A percentile compares a stretch with the other conserved stretches of the same genome.
Conservation (phyloP, 2,113 vertebrate species). For the Romanogobio albipinnatus region DNA sequence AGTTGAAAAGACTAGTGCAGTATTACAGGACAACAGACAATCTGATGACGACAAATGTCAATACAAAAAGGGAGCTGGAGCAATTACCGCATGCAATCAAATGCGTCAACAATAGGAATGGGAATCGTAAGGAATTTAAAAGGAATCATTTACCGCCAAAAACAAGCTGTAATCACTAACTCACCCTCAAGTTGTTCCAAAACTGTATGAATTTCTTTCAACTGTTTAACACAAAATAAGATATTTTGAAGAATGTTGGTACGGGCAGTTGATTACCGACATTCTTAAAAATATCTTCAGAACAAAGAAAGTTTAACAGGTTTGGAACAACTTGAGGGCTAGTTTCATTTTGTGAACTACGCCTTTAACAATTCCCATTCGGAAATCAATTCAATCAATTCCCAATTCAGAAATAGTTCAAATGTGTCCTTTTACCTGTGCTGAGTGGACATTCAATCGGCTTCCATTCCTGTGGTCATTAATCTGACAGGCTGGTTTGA, state of each 20-base stretch:
- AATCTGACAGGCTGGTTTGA: constrained; percentile 11
- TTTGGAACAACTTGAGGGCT: no score
- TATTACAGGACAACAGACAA: background rate
- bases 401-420: background rate
- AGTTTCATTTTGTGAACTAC: no score
- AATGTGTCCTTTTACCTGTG: background rate
- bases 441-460: constrained; percentile 1
- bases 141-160: no score
- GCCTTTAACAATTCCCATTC: background rate
- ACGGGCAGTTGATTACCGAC: no score
- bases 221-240: no score
- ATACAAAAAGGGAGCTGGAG: background rate
- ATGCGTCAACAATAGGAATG: background rate
- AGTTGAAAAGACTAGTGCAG: background rate
- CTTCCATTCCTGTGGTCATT: constrained; percentile 9
- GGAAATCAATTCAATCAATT: background rate
- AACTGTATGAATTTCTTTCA: no score
- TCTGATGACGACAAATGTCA: background rate
- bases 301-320: no score
- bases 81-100: background rate
- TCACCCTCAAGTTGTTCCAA: no score
- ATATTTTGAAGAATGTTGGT: no score
- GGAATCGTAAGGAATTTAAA: background rate
- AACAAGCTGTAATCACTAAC: no score
- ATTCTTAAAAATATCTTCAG: no score